These are phyloP conservation scores for Labeo rohita DNA, from an alignment of 2,113 vertebrate species.

Conservation along the genomic window DNA sequence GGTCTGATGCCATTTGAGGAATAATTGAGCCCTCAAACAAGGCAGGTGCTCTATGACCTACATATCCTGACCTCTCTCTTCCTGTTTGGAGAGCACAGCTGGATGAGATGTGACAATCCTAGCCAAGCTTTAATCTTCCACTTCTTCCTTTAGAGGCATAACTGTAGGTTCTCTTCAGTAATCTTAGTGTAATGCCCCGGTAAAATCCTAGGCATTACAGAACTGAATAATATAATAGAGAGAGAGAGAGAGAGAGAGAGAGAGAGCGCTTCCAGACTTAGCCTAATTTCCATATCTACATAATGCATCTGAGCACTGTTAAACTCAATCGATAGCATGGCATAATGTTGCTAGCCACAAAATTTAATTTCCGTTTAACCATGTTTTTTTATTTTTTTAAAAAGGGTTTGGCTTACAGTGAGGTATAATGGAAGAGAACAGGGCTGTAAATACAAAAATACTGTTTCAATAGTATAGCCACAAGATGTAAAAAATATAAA, in stretches of 20 bases:
- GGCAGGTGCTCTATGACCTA: conserved; percentile 69
- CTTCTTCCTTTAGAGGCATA: conserved; percentile 56
- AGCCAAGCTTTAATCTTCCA: conserved; percentile 68
- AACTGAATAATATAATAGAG: conserved; percentile 68
- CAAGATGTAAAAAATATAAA: neutral
- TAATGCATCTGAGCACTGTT: neutral
- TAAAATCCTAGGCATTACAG: conserved; percentile 67
- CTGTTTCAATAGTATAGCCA: neutral
- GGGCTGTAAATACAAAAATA: neutral
- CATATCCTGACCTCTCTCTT: conserved; percentile 52
- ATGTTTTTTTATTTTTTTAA: neutral
- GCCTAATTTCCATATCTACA: conserved; percentile 31
- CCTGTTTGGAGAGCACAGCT: conserved; percentile 62
- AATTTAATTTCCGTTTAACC: neutral
- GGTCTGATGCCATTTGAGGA: conserved; percentile 50
- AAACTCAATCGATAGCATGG: neutral
- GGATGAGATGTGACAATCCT: conserved; percentile 67
- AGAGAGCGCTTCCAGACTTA: conserved; percentile 33
- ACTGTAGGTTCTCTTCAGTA: conserved; percentile 64
- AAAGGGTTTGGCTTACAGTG: neutral
- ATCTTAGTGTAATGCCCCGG: conserved; percentile 73
- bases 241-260: conserved; percentile 46
- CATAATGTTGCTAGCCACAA: neutral
- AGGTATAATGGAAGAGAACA: neutral
- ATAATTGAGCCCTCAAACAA: conserved; percentile 61